Evolutionary conservation across 2,797 vertebrate species (phyloP).

Genomic region (Falco columbarius): DNA sequence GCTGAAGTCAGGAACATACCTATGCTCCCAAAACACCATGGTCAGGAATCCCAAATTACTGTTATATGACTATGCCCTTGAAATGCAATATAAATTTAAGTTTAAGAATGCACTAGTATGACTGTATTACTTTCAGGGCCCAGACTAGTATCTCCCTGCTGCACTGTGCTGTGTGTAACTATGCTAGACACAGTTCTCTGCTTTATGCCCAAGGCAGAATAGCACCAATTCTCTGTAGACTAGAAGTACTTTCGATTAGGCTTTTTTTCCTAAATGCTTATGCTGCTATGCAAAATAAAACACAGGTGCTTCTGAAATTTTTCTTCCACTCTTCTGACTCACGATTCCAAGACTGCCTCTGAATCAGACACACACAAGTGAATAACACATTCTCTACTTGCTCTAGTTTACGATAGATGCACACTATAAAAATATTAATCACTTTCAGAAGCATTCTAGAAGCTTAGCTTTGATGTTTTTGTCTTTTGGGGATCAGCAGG

Average conservation of each 20-base stretch:
- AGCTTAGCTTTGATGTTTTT: background rate
- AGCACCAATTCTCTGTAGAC: background rate
- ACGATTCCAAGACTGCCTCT: background rate
- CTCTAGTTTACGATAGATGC: background rate
- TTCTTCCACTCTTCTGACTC: background rate
- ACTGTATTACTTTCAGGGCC: background rate
- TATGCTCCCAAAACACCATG: background rate
- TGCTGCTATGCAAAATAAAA: background rate
- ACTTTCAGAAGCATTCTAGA: background rate
- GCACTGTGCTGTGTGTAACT: fast-evolving
- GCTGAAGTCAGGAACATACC: background rate
- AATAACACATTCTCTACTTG: background rate
- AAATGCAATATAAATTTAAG: background rate
- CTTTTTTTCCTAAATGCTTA: background rate
- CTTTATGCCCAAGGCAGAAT: too few species aligned
- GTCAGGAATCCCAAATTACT: background rate
- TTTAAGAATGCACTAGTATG: background rate
- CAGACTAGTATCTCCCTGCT: background rate
- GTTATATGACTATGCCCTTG: background rate
- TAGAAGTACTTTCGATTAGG: background rate
- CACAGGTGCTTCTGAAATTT: background rate
- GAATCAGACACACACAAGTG: background rate
- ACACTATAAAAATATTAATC: background rate
- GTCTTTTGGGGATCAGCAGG: background rate
- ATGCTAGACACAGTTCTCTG: background rate